Evolutionary conservation across 1,140 invertebrate genomes (phyloP).

Genomic region (Leguminivora glycinivorella): DNA sequence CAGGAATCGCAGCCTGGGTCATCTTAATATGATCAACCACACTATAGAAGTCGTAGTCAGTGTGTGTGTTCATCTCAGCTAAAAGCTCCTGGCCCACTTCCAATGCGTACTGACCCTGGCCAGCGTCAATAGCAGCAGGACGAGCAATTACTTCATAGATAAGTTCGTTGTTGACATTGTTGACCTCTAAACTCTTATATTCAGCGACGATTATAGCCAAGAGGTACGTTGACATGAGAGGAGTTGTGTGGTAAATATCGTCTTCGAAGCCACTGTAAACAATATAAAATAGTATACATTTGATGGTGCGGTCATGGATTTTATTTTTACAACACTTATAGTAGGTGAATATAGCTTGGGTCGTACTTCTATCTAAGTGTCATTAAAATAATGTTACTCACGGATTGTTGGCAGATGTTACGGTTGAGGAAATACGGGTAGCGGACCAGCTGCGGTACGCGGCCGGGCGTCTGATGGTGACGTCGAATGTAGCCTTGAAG

Average conservation of each 20-base stretch:
- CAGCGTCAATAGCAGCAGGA: constrained; percentile 79
- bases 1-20: constrained; percentile 87
- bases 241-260: constrained; percentile 83
- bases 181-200: constrained; percentile 76
- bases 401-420: not conserved
- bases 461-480: constrained; percentile 71
- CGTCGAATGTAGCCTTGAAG: constrained; percentile 88
- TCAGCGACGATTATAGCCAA: constrained; percentile 91
- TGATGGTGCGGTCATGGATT: too few species aligned
- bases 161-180: constrained; percentile 43
- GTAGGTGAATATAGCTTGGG: too few species aligned
- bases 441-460: constrained; percentile 57
- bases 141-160: constrained; percentile 86
- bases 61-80: constrained; percentile 66
- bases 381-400: constrained; percentile 2
- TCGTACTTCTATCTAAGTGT: not conserved
- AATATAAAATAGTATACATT: not conserved
- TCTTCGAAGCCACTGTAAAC: constrained; percentile 71
- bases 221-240: constrained; percentile 93
- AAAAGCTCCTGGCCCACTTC: constrained; percentile 72
- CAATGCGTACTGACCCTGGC: constrained; percentile 82
- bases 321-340: too few species aligned
- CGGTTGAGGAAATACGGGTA: constrained; percentile 29
- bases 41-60: constrained; percentile 71
- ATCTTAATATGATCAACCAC: constrained; percentile 79